These are phyloP conservation scores for Lepidurus packardi DNA, from an alignment of 1,140 invertebrate species.

Conservation along the genomic window DNA sequence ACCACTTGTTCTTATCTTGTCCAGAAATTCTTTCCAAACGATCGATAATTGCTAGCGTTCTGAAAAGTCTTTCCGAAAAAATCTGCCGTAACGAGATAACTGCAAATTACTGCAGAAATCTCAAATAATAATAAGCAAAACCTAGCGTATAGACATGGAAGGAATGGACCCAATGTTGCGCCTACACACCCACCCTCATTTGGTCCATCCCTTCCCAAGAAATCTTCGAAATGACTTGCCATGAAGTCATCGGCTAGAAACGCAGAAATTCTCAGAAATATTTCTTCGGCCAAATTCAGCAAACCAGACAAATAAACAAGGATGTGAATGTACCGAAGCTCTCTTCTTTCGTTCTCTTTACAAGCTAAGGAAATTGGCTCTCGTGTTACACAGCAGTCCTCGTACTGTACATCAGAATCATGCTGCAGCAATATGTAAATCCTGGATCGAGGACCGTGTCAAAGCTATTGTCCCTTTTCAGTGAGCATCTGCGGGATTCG, in stretches of 20 bases:
- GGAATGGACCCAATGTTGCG: too few relatives aligned
- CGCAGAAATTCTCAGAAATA: too few relatives aligned
- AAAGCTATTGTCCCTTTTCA: constrained; percentile 1
- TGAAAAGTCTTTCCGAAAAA: neutral
- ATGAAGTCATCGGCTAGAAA: too few relatives aligned
- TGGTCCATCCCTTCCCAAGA: too few relatives aligned
- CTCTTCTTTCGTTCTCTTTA: neutral
- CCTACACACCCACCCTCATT: too few relatives aligned
- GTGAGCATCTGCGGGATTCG: neutral
- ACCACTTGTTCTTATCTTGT: neutral
- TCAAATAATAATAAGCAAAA: too few relatives aligned
- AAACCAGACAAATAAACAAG: too few relatives aligned
- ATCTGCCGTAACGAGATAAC: neutral
- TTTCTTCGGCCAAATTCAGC: too few relatives aligned
- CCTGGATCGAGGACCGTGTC: neutral
- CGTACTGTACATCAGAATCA: neutral
- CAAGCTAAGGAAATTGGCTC: neutral
- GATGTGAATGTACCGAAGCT: neutral
- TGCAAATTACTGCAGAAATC: too few relatives aligned
- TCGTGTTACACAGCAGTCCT: neutral
- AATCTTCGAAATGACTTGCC: too few relatives aligned
- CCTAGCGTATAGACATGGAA: too few relatives aligned
- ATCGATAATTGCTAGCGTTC: neutral
- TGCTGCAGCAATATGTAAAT: neutral
- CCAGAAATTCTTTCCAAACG: neutral